Evolutionary conservation across 2,797 vertebrate species (phyloP), one percentile per base, ranked within the genome.

Genomic region (Dicrostonyx torquatus): DNA sequence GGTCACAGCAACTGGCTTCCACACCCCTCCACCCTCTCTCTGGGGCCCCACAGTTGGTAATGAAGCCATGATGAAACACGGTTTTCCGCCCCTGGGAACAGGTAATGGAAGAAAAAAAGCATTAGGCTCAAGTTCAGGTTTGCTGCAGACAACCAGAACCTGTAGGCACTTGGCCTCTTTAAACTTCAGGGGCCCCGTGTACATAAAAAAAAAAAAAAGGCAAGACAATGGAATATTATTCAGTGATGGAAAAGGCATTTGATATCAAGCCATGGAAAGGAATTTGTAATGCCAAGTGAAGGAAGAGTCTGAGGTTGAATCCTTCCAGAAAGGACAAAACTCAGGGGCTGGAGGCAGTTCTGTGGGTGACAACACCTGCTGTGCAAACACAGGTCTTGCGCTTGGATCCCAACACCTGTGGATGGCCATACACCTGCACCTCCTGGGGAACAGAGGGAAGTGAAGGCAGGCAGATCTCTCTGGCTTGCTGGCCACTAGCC

Each of bases 1-100:
- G 94, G 91, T 93, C 96, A 85, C 2, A 12, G 37, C 76, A 60
- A 53, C 80, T 45, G 70, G 89, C 24, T 58, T 64, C 87, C 53
- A 58, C 5, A 0, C 50, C n/a, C 43, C 34, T 87, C 93, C 18
- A 31, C 83, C 73, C 55, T 55, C 73, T 34, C 60, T 45, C 40
- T 58, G n/a, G 50, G 84, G 92, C 26, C 68, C 24, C 43, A 8
- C 10, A 70, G 26, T 15, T 8, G 72, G 72, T 62, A 62, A 62
- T 0, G 62, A 62, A 55, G 40, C 26, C 17, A n/a, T 88, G 77
- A 76, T 18, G 76, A 77, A 58, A 86, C 40, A 6, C 1, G 18
- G 50, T 72, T 73, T 43, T 12, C 17, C 20, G 50, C 9, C 34
- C 34, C 70, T 68, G 3, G 4, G 29, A 83, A 55, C 13, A 37